Conservation (phyloP, 1,140 invertebrate species). For the Eubasilissa regina region DNA sequence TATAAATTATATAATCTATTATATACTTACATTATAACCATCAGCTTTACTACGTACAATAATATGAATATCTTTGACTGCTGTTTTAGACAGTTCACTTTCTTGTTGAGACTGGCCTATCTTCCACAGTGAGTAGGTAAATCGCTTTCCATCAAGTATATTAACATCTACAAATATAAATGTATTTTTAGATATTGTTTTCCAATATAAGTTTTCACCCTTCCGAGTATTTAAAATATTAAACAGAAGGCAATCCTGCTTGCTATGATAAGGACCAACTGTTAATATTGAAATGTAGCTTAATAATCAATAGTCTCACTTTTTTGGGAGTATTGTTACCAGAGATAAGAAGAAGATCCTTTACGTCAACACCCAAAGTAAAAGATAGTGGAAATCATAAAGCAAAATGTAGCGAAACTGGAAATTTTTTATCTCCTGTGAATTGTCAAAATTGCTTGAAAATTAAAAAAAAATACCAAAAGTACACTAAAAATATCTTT, state of each 20-base stretch:
- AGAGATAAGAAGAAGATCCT: too few relatives aligned
- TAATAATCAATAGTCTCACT: too few relatives aligned
- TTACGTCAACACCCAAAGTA: too few relatives aligned
- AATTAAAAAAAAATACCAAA: too few relatives aligned
- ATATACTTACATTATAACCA: conserved; percentile 65
- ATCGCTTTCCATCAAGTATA: not conserved
- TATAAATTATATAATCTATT: not conserved
- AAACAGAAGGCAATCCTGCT: not conserved
- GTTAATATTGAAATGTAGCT: too few relatives aligned
- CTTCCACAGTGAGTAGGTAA: conserved; percentile 68
- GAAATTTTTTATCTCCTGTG: too few relatives aligned
- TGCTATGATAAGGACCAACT: not conserved
- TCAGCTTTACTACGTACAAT: conserved; percentile 68
- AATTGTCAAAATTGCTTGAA: too few relatives aligned
- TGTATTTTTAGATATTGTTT: not conserved
- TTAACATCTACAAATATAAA: not conserved
- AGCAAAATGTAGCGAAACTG: too few relatives aligned
- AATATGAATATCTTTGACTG: conserved; percentile 65
- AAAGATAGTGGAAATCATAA: too few relatives aligned
- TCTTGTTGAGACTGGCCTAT: conserved; percentile 63
- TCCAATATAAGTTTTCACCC: not conserved
- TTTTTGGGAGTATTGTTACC: too few relatives aligned
- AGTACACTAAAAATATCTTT: too few relatives aligned
- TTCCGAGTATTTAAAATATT: not conserved
- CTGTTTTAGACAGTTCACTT: conserved; percentile 63